These are phyloP conservation scores for Pseudomyrmex pallidus DNA, from an alignment of 1,140 invertebrate genomes.

Conservation along the genomic window DNA sequence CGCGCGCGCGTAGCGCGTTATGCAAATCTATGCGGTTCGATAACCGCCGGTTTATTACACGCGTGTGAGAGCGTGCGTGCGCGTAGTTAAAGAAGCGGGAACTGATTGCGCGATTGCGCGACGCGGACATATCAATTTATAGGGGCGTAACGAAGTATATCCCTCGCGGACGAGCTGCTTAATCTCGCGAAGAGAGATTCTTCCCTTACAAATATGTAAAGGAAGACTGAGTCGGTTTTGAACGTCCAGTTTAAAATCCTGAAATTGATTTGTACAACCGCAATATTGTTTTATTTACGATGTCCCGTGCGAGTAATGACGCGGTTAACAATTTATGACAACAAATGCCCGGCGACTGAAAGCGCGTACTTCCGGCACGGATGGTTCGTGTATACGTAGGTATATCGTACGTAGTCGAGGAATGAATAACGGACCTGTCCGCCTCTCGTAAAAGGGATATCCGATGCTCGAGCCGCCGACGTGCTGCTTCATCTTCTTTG, in stretches of 20 bases:
- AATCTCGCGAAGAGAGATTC: background rate
- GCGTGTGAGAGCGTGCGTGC: conserved; percentile 33
- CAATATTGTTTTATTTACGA: conserved; percentile 52
- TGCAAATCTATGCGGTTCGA: conserved; percentile 56
- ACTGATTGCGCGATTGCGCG: conserved; percentile 35
- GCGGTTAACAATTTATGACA: conserved; percentile 55
- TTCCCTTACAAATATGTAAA: background rate
- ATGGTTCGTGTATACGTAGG: conserved; percentile 30
- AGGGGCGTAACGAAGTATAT: conserved; percentile 19
- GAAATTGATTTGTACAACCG: conserved; percentile 50
- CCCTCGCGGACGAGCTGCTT: background rate
- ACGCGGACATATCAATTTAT: conserved; percentile 48
- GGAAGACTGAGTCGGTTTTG: background rate
- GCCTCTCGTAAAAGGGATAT: conserved; percentile 71
- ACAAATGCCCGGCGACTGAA: conserved; percentile 58
- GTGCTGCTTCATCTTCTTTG: conserved; percentile 79
- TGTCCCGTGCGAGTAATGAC: conserved; percentile 42
- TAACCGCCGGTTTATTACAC: background rate
- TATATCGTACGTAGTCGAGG: conserved; percentile 59
- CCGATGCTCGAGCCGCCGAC: conserved; percentile 69
- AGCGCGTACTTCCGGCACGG: conserved; percentile 67
- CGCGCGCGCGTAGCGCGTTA: conserved; percentile 45
- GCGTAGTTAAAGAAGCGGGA: conserved; percentile 10
- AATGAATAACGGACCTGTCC: conserved; percentile 73
- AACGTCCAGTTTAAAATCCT: conserved; percentile 24